phyloP scores from a whole-genome alignment of 2,888 invertebrate species.

The Thyatira batis region DNA sequence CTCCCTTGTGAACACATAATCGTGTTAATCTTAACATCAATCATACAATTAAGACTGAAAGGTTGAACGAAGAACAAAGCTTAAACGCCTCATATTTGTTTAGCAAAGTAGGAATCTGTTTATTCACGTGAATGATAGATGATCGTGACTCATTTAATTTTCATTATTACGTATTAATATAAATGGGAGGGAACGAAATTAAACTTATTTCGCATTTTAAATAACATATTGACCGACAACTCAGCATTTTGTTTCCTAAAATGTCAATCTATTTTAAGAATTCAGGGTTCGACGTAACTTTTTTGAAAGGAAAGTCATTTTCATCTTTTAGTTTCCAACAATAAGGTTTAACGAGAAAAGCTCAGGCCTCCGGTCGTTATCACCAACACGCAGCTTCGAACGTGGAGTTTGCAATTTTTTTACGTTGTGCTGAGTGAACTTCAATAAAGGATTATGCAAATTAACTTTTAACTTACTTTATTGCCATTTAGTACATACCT shows the following conservation, averaged over 20 bases:
- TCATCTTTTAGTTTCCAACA: not conserved
- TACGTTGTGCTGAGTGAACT: not conserved
- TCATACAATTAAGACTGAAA: slow-evolving; percentile 42
- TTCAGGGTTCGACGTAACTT: not conserved
- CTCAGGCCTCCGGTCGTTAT: not conserved
- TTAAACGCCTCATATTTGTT: slow-evolving; percentile 12
- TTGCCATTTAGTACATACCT: no score
- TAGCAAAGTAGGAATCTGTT: slow-evolving; percentile 4
- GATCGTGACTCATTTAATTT: not conserved
- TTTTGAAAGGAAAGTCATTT: not conserved
- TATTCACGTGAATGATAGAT: slow-evolving; percentile 9
- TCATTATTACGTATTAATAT: no score
- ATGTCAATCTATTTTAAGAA: no score
- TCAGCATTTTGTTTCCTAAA: no score
- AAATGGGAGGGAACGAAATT: no score
- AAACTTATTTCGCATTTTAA: no score
- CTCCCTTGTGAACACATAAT: slow-evolving; percentile 42
- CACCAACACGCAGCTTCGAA: not conserved
- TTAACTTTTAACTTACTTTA: no score
- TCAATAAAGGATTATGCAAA: not conserved
- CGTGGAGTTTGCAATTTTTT: not conserved
- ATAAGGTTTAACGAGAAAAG: not conserved
- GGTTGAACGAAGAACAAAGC: slow-evolving; percentile 16
- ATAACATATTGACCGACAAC: no score
- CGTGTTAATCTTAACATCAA: slow-evolving; percentile 52